Conservation (phyloP, 1,140 invertebrate species). For the Meloidogyne hapla region DNA sequence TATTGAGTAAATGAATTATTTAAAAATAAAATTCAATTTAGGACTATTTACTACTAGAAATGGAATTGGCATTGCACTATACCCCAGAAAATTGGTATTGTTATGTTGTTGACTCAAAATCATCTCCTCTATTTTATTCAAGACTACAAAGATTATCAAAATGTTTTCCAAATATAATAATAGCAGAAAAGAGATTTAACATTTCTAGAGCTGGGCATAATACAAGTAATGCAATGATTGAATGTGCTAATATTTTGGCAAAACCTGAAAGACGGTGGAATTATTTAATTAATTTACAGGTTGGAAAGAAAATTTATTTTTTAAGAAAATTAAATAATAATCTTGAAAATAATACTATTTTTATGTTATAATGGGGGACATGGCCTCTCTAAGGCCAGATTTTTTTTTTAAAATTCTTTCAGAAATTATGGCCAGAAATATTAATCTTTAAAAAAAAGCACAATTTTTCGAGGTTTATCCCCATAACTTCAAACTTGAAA, state of each 20-base stretch:
- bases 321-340: background rate
- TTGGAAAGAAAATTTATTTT: background rate
- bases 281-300: constrained; percentile 38
- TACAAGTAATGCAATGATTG: constrained; percentile 32
- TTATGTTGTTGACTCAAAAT: constrained; percentile 40
- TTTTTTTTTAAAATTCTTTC: too few relatives aligned
- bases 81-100: constrained; percentile 45
- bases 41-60: constrained; percentile 47
- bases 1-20: too few relatives aligned
- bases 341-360: too few relatives aligned
- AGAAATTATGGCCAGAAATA: too few relatives aligned
- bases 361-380: too few relatives aligned
- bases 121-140: constrained; percentile 29
- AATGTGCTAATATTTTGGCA: constrained; percentile 32
- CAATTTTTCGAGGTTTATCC: too few relatives aligned
- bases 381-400: too few relatives aligned
- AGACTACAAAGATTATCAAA: constrained; percentile 33
- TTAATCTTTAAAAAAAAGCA: too few relatives aligned
- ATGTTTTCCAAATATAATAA: constrained; percentile 40
- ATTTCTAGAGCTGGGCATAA: constrained; percentile 35
- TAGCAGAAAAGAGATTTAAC: constrained; percentile 25
- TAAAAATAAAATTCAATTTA: too few relatives aligned
- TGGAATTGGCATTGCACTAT: constrained; percentile 38
- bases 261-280: constrained; percentile 28
- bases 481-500: too few relatives aligned